A percentile compares a stretch with the other conserved stretches of the same genome.
Conservation (phyloP, 2,113 vertebrate species). For the Ceuthmochares aereus region DNA sequence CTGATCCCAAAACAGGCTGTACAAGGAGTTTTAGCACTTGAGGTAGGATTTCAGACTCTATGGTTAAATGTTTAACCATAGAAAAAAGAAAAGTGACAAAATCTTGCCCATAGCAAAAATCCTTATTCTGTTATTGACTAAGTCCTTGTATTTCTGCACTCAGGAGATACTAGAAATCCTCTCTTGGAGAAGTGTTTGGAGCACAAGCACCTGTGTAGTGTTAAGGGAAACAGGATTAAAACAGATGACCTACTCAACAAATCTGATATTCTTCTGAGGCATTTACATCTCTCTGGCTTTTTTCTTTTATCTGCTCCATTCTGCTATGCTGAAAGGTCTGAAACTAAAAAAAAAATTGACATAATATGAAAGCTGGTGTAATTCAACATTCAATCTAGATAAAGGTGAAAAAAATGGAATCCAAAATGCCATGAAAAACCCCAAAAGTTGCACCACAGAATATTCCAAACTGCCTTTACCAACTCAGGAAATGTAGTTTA, state of each 20-base stretch:
- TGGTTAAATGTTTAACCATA: background rate
- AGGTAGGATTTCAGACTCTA: background rate
- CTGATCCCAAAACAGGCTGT: background rate
- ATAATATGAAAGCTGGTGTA: fast-evolving
- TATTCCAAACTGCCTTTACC: background rate
- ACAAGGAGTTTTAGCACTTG: background rate
- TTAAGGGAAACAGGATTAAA: background rate
- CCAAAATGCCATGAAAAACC: background rate
- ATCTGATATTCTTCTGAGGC: background rate
- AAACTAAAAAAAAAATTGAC: background rate
- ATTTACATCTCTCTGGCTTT: background rate
- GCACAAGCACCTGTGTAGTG: fast-evolving
- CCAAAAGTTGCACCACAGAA: background rate
- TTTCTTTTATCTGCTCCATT: background rate
- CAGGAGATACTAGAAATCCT: background rate
- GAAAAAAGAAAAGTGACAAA: background rate
- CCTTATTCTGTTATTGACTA: background rate
- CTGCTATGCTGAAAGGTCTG: background rate
- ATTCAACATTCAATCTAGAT: background rate
- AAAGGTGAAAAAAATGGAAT: background rate
- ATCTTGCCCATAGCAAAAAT: background rate
- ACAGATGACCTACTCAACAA: background rate
- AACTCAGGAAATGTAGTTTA: background rate
- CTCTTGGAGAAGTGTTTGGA: background rate
- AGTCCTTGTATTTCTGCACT: background rate